phyloP scores from a whole-genome alignment of 1,140 invertebrate species.

The Parapsyche elsis region DNA sequence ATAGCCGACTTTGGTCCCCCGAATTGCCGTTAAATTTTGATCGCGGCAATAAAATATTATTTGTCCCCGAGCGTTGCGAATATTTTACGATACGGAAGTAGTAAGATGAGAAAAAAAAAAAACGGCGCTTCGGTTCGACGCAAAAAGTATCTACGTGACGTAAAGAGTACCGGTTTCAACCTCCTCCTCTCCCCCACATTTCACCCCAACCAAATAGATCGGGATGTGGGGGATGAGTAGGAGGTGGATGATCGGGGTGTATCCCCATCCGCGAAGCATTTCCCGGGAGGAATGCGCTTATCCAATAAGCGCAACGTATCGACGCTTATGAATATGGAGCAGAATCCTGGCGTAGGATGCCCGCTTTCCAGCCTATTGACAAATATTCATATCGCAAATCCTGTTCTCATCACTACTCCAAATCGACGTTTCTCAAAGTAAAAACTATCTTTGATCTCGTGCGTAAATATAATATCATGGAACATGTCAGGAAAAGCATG shows the following conservation, averaged over 20 bases:
- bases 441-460: background rate
- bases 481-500: too few relatives aligned
- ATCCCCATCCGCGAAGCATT: slow-evolving; percentile 16
- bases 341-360: background rate
- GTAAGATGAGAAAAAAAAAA: slow-evolving; percentile 21
- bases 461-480: background rate
- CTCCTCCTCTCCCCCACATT: background rate
- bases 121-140: slow-evolving; percentile 30
- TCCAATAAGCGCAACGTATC: slow-evolving; percentile 56
- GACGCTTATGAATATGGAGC: slow-evolving; percentile 37
- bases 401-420: too few relatives aligned
- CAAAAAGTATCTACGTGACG: slow-evolving; percentile 52
- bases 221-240: background rate
- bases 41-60: slow-evolving; percentile 52
- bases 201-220: background rate
- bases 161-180: slow-evolving; percentile 33
- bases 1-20: slow-evolving; percentile 4
- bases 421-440: too few relatives aligned
- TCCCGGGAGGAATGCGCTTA: slow-evolving; percentile 53
- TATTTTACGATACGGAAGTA: slow-evolving; percentile 32
- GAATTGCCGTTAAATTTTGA: slow-evolving; percentile 56
- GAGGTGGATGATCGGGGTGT: background rate
- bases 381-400: background rate
- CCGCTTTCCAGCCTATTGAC: background rate
- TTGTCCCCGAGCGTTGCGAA: slow-evolving; percentile 53